A percentile compares a stretch with the other conserved stretches of the same genome.
Conservation (phyloP, 2,113 vertebrate genomes). For the Meriones unguiculatus region DNA sequence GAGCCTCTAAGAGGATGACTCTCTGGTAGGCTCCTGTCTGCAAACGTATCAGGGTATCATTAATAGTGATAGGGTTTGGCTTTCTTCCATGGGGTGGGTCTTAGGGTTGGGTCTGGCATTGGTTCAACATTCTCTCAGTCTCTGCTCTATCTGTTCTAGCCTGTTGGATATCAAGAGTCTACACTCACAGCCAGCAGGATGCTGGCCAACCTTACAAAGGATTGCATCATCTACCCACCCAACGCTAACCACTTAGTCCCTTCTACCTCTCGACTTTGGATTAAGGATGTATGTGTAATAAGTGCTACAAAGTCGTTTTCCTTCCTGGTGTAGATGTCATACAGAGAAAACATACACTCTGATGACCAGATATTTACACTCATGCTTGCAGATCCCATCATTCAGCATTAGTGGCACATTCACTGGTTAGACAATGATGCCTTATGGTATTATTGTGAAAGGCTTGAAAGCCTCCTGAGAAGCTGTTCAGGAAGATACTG, state of each 20-base stretch:
- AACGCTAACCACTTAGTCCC: neutral
- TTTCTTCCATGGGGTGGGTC: too few relatives aligned
- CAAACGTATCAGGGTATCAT: too few relatives aligned
- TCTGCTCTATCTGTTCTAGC: neutral
- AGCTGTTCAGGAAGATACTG: neutral
- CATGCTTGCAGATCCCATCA: neutral
- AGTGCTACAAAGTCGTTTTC: neutral
- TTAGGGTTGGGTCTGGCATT: too few relatives aligned
- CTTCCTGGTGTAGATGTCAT: neutral
- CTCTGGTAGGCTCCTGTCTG: too few relatives aligned
- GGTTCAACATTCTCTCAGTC: too few relatives aligned
- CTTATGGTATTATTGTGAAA: neutral
- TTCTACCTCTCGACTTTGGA: neutral
- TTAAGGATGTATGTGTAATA: neutral
- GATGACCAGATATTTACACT: neutral
- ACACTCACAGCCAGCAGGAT: rapidly evolving
- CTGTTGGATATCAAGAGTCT: rapidly evolving
- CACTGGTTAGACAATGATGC: neutral
- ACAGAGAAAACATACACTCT: neutral
- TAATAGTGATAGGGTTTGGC: too few relatives aligned
- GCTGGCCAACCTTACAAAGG: neutral
- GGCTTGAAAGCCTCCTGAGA: neutral
- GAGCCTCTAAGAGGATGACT: too few relatives aligned
- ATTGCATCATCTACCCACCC: rapidly evolving
- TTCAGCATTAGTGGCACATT: neutral